These are phyloP conservation scores for Palythoa caribaeorum DNA, from an alignment of 92 coral and sea anemone species.

Conservation along the genomic window DNA sequence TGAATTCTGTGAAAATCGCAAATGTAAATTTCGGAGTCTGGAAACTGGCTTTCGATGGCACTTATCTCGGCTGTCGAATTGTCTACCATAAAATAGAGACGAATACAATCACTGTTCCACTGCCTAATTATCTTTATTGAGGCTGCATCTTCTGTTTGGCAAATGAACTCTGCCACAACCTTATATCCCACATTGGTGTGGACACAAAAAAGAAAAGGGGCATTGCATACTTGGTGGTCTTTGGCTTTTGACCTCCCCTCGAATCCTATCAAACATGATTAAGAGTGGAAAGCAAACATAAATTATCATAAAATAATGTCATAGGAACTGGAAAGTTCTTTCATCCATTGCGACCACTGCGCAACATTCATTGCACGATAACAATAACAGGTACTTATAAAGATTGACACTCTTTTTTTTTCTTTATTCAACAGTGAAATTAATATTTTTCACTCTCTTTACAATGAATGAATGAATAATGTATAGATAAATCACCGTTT, in stretches of 20 bases:
- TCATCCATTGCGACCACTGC: too few relatives aligned
- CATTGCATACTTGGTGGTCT: slow-evolving; percentile 55
- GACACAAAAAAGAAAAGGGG: slow-evolving; percentile 65
- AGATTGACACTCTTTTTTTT: too few relatives aligned
- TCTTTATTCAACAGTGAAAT: too few relatives aligned
- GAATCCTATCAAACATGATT: not conserved
- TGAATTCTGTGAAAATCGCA: slow-evolving; percentile 42
- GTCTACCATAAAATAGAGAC: slow-evolving; percentile 31
- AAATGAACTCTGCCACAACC: slow-evolving; percentile 51
- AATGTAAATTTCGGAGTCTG: slow-evolving; percentile 18
- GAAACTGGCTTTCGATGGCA: slow-evolving; percentile 23
- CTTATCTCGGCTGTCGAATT: slow-evolving; percentile 32
- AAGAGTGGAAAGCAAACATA: not conserved
- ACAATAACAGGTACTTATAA: too few relatives aligned
- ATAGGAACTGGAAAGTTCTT: too few relatives aligned
- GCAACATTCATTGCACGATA: too few relatives aligned
- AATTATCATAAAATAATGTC: too few relatives aligned
- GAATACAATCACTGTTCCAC: slow-evolving; percentile 16
- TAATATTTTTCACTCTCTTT: too few relatives aligned
- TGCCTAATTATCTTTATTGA: not conserved
- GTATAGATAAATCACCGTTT: not conserved
- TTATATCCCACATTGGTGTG: slow-evolving; percentile 45
- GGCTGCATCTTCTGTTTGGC: slow-evolving; percentile 22
- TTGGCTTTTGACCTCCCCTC: slow-evolving; percentile 19
- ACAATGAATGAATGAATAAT: too few relatives aligned